Base-by-base conservation (phyloP, 2,888 invertebrate genomes). In the Syrphus vitripennis region DNA sequence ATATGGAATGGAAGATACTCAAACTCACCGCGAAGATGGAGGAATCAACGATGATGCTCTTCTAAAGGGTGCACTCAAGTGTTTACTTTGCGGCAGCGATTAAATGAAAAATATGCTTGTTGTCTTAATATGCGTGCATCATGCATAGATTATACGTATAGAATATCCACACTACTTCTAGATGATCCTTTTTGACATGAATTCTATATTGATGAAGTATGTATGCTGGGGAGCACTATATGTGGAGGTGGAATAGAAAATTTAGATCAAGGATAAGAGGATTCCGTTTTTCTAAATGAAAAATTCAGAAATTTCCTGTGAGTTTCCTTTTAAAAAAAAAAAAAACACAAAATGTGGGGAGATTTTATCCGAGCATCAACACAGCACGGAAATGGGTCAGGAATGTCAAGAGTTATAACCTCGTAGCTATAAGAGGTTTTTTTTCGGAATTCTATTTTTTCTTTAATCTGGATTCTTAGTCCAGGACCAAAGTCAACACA, bases 181-280 rank as follows among this genome's bases (percentile, higher is more conserved):
- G 69, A 70, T 75, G 48, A 77, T 65, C 67, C 67, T 59, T 69
- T 63, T 55, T 82, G 77, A 82, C 74, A 82, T 74, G 31, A 63
- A 77, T 74, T 82, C 69, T 45, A 50, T 67, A 70, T 79, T 74
- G 72, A 74, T 67, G 26, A 75, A 78, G 50, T 53, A 50, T 53
- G 6, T 31, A 21, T 10, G 26, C n/a, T 5, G 42, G 63, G 45
- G 53, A 24, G 59, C 40, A 37, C 14, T 21, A 3, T 24, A 1
- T 24, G 6, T 24, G 16, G 42, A 16, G 29, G 29, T 53, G 16
- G 6, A 29, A 40, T 50, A 37, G 31, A 31, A 55, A 82, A 86
- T 82, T 77, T 59, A 57, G 86, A 74, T 82, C 86, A 86, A 86
- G 86, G 86, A 82, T 86, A 86, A 82, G 77, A 74, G 78, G 70